Base-by-base conservation (phyloP, 2,797 vertebrate species). In the Neoniphon sammara region DNA sequence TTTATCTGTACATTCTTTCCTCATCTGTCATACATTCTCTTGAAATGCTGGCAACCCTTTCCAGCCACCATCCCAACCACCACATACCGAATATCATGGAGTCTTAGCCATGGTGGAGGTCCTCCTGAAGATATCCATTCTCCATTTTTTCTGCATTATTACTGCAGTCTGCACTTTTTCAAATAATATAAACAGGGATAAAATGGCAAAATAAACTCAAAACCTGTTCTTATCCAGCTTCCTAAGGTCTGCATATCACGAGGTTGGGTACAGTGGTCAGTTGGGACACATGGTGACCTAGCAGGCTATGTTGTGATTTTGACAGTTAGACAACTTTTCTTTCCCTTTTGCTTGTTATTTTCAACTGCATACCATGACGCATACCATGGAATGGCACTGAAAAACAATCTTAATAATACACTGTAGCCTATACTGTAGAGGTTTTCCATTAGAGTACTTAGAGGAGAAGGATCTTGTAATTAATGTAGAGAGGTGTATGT, bases 1-100 rank as follows among this genome's bases (percentile, higher is more conserved):
- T 88, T 87, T 85, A 83, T 91, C 89, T 74, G 63, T 60, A 55
- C 71, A 90, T 92, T 80, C 84, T 87, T 90, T 71, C 58, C 71
- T 76, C 78, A 70, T 87, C 83, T 84, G 77, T 91, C 80, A 87
- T 65, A 73, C 62, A 80, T 87, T 84, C 75, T 85, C 73, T 62
- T 20, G 0, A 77, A 58, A 61, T 68, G 55, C 75, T 83, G 77
- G 63, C 68, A 90, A 77, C 49, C 15, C 4, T 66, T 63, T 73
- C 46, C 71, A 74, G 49, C 75, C 59, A 64, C 4, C 21, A n/a
- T 60, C 17, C 12, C 42, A 58, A 59, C 21, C 34, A 46, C 10
- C n/a, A 42, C 17, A 31, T 17, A 8, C 46, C 55, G 39, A 25
- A 27, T 3, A 25, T 14, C 11, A 14, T 5, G 1, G 5, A 54